phyloP scores from a whole-genome alignment of 1,140 invertebrate genomes.

The Chironomus striatipennis region DNA sequence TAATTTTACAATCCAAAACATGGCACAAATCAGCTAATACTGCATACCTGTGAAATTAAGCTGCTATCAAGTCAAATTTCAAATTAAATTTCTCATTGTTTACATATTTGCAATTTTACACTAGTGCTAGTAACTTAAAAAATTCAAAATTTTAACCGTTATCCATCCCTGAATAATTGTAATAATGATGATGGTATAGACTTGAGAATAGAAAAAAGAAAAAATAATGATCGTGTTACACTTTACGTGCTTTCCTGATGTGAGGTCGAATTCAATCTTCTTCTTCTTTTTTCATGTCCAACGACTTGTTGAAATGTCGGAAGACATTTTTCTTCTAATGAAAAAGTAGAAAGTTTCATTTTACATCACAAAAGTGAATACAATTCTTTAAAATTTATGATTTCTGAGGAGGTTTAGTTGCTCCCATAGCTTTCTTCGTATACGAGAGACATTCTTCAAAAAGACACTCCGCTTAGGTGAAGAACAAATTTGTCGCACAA shows the following conservation, averaged over 20 bases:
- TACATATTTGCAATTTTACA: too few species aligned
- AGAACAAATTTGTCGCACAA: too few species aligned
- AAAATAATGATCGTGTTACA: conserved; percentile 18
- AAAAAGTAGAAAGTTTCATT: conserved; percentile 2
- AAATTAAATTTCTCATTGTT: too few species aligned
- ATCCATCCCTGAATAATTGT: too few species aligned
- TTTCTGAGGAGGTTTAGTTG: not conserved
- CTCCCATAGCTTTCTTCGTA: not conserved
- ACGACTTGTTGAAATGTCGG: not conserved
- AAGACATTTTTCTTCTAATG: not conserved
- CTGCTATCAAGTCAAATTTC: too few species aligned
- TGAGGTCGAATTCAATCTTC: not conserved
- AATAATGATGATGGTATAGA: too few species aligned
- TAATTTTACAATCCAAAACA: too few species aligned
- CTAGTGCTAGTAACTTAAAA: too few species aligned
- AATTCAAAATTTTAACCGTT: too few species aligned
- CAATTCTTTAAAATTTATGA: too few species aligned
- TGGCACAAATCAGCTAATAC: too few species aligned
- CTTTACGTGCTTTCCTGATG: conserved; percentile 21
- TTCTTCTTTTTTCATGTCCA: not conserved
- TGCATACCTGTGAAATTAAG: too few species aligned
- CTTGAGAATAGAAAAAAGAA: not conserved
- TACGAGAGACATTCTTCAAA: not conserved
- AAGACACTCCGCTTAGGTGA: not conserved
- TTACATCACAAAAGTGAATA: not conserved